Evolutionary conservation across 1,140 invertebrate species (phyloP).

Genomic region (Listronotus bonariensis): DNA sequence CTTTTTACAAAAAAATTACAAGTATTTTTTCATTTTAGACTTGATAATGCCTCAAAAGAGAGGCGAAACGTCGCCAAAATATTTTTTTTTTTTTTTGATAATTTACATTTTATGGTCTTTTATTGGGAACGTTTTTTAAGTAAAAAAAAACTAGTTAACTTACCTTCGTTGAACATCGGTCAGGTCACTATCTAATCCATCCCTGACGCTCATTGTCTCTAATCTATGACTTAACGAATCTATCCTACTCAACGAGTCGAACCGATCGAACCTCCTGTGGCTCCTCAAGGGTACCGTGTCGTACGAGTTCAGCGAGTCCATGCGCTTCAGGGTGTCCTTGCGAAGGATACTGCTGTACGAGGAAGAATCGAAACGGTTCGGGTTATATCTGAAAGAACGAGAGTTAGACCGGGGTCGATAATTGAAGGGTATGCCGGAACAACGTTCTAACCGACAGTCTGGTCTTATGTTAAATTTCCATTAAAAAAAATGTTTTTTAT

Average conservation of each 20-base stretch:
- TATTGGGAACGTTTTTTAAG: no score
- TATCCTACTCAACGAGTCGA: conserved; percentile 54
- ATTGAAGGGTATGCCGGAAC: no score
- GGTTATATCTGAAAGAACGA: conserved; percentile 39
- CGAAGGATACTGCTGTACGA: conserved; percentile 30
- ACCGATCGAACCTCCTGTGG: conserved; percentile 46
- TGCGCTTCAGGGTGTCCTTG: conserved; percentile 42
- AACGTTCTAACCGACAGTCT: no score
- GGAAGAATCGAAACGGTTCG: conserved; percentile 46
- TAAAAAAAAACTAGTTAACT: no score
- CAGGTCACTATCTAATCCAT: conserved; percentile 30
- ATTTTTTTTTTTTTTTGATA: no score
- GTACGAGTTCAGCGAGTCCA: conserved; percentile 48
- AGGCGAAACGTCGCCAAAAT: no score
- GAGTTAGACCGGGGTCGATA: no score
- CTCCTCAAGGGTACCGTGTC: conserved; percentile 36
- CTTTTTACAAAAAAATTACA: no score
- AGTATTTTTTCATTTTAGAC: background rate
- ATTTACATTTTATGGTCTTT: no score
- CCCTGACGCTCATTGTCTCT: conserved; percentile 49
- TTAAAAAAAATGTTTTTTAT: no score
- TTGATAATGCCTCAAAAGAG: background rate
- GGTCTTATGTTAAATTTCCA: no score
- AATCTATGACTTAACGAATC: conserved; percentile 51
- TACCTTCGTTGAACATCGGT: conserved; percentile 25